These are phyloP conservation scores for Petrophora chlorosata DNA, from an alignment of 2,888 invertebrate species.

Conservation along the genomic window DNA sequence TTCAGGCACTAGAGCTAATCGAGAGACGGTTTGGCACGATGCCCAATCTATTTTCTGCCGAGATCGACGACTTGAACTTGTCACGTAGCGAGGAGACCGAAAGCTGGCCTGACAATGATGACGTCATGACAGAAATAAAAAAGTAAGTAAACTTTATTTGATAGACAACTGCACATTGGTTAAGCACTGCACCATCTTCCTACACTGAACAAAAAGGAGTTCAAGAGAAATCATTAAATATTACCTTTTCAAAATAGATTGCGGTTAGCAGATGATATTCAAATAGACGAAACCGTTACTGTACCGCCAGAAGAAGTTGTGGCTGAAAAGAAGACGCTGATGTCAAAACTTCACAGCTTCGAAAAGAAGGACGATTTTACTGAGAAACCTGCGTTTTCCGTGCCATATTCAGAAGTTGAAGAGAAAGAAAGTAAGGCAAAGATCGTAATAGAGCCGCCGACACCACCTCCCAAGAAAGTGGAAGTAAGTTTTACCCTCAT, in stretches of 20 bases:
- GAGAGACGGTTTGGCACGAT: conserved; percentile 89
- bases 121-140: conserved; percentile 85
- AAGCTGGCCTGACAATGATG: conserved; percentile 77
- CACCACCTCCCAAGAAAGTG: conserved; percentile 58
- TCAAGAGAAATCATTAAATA: neutral
- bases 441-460: conserved; percentile 45
- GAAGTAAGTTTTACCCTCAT: conserved; percentile 49
- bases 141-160: conserved; percentile 60
- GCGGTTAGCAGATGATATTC: conserved; percentile 60
- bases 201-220: too few species aligned
- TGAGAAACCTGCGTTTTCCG: conserved; percentile 22
- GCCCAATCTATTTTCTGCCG: conserved; percentile 85
- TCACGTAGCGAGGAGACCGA: conserved; percentile 63
- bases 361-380: conserved; percentile 59
- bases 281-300: conserved; percentile 50
- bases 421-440: conserved; percentile 17
- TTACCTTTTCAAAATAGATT: conserved; percentile 46
- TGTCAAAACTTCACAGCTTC: conserved; percentile 69
- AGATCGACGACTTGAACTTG: conserved; percentile 62
- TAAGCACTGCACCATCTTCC: too few species aligned
- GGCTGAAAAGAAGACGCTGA: conserved; percentile 69
- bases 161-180: conserved; percentile 19
- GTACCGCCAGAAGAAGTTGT: conserved; percentile 70
- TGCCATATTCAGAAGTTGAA: conserved; percentile 5
- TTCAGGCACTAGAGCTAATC: conserved; percentile 92